Percentiles rank a stretch among this genome's conserved stretches.
phyloP scores from a whole-genome alignment of 2,888 invertebrate species.

The Troides oblongomaculatus region DNA sequence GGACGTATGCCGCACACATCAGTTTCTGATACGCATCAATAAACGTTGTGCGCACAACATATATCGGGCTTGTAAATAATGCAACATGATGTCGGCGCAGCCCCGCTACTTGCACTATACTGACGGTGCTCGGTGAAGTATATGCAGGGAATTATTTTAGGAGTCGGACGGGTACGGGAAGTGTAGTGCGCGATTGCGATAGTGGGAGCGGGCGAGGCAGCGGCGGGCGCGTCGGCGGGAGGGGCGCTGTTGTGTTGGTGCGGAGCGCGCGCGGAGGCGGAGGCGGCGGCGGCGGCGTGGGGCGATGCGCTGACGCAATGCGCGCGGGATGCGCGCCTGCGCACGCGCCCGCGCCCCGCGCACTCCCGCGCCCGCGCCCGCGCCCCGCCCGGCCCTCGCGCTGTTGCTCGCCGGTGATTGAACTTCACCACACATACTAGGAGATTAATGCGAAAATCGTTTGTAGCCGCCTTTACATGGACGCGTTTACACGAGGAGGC shows the following conservation, averaged over 20 bases:
- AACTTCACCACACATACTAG: neutral
- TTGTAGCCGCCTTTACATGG: too few relatives aligned
- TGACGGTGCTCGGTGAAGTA: too few relatives aligned
- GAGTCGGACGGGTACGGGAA: neutral
- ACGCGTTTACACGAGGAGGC: too few relatives aligned
- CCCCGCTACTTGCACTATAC: too few relatives aligned
- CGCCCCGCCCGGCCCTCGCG: slow-evolving; percentile 60
- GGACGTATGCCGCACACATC: neutral
- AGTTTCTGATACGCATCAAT: too few relatives aligned
- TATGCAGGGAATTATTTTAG: too few relatives aligned
- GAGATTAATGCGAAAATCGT: too few relatives aligned
- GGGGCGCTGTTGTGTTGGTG: too few relatives aligned
- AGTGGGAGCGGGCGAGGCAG: slow-evolving; percentile 6
- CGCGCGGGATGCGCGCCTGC: slow-evolving; percentile 54
- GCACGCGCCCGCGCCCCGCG: slow-evolving; percentile 56
- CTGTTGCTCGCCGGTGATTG: slow-evolving; percentile 43
- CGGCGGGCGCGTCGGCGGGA: too few relatives aligned
- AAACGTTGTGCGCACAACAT: too few relatives aligned
- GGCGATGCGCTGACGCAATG: slow-evolving; percentile 61
- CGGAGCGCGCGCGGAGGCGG: neutral
- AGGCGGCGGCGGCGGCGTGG: slow-evolving; percentile 21
- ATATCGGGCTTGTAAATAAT: too few relatives aligned
- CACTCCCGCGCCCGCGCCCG: slow-evolving; percentile 53
- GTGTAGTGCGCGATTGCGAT: neutral
- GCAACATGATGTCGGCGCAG: too few relatives aligned